Evolutionary conservation across 2,113 vertebrate species (phyloP), one percentile per base, ranked within the genome.

Genomic region (Chaetodon trifascialis): DNA sequence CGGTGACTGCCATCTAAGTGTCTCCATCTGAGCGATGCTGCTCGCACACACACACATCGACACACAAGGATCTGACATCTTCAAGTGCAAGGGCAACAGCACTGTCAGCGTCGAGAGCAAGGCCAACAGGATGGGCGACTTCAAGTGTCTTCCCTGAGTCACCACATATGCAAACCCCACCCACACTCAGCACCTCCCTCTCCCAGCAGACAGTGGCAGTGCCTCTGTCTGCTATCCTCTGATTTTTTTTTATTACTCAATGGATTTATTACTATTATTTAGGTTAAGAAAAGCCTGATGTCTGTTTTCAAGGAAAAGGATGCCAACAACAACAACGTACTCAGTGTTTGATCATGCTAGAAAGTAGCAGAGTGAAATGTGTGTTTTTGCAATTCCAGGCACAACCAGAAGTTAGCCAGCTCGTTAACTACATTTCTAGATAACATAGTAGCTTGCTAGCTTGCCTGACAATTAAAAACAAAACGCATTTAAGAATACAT

Each of bases 31-130:
- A 78, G 63, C 16, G n/a, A 78, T 34, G 73, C 64, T 34, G 55
- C 89, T 62, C 5, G 3, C 81, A n/a, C 80, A 79, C 76, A 79
- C 90, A 86, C 88, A 86, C 73, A 11, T 19, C 23, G 14, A 82
- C 86, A 85, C 81, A 69, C 83, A 23, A 15, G 15, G 42, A 75
- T 86, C 47, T 91, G 92, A 90, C 90, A 86, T 87, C 74, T 84
- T 82, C 71, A 81, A 91, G 73, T n/a, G 72, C 80, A 73, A 79
- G 91, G 89, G 80, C 82, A 87, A 72, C 74, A 82, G 76, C 65
- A 11, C 87, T 91, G 89, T 92, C 92, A 92, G 78, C 88, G n/a
- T 80, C 80, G 85, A 90, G 87, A 86, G 83, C 80, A 38, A 84
- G 82, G 84, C 70, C 81, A 83, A 68, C 73, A 79, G 79, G 58